These are phyloP conservation scores for Ariopsis seemanni DNA, from an alignment of 2,113 vertebrate species.

Conservation along the genomic window DNA sequence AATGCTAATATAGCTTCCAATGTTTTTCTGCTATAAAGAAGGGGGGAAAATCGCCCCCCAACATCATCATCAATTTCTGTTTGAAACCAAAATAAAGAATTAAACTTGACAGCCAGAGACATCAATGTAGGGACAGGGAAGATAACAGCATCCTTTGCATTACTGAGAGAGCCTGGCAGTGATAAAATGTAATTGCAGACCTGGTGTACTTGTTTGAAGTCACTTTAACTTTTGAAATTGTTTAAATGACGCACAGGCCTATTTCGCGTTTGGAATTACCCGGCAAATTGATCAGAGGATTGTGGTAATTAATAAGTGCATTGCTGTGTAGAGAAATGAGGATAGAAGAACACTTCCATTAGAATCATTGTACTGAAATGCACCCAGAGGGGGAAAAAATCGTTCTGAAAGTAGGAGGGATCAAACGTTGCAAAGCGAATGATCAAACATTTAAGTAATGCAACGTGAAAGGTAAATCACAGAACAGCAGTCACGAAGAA, in stretches of 20 bases:
- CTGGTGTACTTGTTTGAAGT: conserved; percentile 3
- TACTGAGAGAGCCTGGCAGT: conserved; percentile 8
- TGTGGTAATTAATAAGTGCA: conserved; percentile 32
- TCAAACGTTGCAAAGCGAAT: neutral
- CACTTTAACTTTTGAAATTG: conserved; percentile 16
- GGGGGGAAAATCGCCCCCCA: neutral
- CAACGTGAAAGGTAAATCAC: conserved; percentile 41
- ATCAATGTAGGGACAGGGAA: neutral
- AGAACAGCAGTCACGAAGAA: conserved; percentile 7
- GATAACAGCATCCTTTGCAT: neutral
- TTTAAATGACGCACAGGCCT: neutral
- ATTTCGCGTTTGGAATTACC: conserved; percentile 20
- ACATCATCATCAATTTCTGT: neutral
- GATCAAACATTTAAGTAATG: conserved; percentile 39
- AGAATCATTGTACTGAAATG: conserved; percentile 34
- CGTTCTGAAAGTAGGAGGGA: conserved; percentile 11
- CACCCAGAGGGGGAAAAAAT: neutral
- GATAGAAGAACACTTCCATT: conserved; percentile 28
- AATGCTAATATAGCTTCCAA: neutral
- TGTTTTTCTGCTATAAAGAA: neutral
- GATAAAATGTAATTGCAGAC: conserved; percentile 8
- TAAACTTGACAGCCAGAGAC: conserved; percentile 3
- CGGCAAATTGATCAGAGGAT: conserved; percentile 35
- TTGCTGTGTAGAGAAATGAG: neutral
- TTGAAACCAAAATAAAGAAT: conserved; percentile 3